phyloP scores from a whole-genome alignment of 2,797 vertebrate species.

The Phrynocephalus vlangalii region DNA sequence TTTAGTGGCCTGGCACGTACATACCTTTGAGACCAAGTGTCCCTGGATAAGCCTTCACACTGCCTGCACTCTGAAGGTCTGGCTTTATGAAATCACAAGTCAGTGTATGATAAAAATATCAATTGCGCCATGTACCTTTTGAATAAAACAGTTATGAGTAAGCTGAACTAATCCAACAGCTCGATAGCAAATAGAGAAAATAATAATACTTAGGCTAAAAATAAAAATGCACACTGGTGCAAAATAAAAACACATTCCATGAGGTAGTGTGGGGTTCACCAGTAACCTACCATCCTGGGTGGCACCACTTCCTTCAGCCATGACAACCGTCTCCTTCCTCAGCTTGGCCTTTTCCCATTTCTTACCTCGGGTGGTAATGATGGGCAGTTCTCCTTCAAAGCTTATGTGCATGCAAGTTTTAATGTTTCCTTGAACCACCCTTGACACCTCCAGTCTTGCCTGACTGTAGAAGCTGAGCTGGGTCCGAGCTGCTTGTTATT shows the following conservation, averaged over 20 bases:
- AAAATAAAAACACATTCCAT: neutral
- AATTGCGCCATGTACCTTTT: neutral
- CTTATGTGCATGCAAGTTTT: neutral
- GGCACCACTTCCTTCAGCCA: too few species aligned
- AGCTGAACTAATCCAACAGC: neutral
- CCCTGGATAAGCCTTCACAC: neutral
- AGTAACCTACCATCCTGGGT: neutral
- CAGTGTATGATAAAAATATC: neutral
- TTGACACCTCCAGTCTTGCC: neutral
- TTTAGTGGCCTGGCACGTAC: neutral
- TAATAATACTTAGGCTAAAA: neutral
- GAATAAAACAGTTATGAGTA: neutral
- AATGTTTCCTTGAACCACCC: neutral
- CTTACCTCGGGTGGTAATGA: neutral
- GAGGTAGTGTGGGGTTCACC: neutral
- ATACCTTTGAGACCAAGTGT: neutral
- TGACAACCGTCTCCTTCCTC: too few species aligned
- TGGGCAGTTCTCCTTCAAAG: neutral
- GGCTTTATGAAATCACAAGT: neutral
- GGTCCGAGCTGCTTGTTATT: too few species aligned
- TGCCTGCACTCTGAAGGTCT: neutral
- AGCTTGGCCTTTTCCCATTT: too few species aligned
- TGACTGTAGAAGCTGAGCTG: neutral
- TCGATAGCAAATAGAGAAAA: neutral
- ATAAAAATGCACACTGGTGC: neutral